These are phyloP conservation scores for Proisotoma minuta DNA, from an alignment of 2,888 invertebrate species.

Conservation along the genomic window DNA sequence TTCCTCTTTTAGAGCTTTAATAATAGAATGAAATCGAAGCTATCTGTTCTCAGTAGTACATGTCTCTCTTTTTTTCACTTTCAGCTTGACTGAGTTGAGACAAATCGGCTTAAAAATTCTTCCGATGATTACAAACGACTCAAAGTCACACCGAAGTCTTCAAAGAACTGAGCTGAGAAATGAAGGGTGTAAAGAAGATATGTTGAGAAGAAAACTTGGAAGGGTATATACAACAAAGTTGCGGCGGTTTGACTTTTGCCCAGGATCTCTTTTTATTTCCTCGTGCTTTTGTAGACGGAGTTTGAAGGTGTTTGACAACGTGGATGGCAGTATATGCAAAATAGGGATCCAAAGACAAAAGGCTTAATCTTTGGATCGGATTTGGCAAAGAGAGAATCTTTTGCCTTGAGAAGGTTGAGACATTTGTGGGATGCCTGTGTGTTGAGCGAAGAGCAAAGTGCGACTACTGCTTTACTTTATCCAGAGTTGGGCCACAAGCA, in stretches of 20 bases:
- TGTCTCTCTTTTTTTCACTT: not conserved
- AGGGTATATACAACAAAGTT: too few species aligned
- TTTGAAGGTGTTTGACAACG: too few species aligned
- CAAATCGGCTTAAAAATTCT: slow-evolving; percentile 6
- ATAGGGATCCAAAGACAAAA: too few species aligned
- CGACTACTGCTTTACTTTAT: too few species aligned
- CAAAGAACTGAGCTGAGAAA: not conserved
- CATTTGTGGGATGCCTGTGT: not conserved
- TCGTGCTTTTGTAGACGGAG: too few species aligned
- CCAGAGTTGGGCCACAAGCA: too few species aligned
- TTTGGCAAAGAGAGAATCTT: not conserved
- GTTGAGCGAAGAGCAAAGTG: not conserved
- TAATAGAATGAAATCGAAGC: not conserved
- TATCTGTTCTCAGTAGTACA: too few species aligned
- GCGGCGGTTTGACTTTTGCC: too few species aligned
- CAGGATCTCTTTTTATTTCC: too few species aligned
- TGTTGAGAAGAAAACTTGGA: not conserved
- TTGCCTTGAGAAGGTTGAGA: too few species aligned
- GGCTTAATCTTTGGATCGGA: too few species aligned
- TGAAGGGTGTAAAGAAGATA: not conserved
- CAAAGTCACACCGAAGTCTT: not conserved
- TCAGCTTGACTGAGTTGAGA: slow-evolving; percentile 2
- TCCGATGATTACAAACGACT: slow-evolving; percentile 4
- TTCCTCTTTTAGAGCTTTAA: not conserved
- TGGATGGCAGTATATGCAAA: too few species aligned